phyloP scores from a whole-genome alignment of 30 jellyfish, hydroid and myxozoan genomes.

The Aurelia sp. region DNA sequence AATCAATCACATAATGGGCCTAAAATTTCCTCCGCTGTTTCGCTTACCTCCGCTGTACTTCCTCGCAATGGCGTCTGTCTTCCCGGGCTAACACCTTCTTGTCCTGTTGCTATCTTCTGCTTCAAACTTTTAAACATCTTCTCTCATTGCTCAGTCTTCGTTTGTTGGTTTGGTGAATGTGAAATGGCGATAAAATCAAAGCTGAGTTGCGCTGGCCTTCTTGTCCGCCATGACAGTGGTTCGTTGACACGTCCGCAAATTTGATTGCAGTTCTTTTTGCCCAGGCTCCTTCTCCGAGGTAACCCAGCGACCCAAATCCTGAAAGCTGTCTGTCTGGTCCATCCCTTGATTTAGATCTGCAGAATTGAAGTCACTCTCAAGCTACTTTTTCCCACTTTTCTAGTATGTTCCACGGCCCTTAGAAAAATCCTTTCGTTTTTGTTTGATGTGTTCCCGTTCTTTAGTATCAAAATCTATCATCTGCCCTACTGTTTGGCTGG shows the following conservation, averaged over 20 bases:
- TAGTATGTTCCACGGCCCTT: too few species aligned
- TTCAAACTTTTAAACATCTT: slow-evolving; percentile 84
- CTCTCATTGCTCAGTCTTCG: background rate
- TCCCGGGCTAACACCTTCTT: slow-evolving; percentile 99
- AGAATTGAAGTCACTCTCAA: too few species aligned
- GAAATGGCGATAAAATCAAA: background rate
- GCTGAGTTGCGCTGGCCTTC: background rate
- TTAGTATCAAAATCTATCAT: too few species aligned
- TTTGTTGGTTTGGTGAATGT: background rate
- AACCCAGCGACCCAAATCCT: background rate
- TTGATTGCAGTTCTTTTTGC: slow-evolving; percentile 33
- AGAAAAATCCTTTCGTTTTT: too few species aligned
- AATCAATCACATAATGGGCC: background rate
- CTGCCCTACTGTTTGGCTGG: too few species aligned
- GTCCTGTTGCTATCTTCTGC: slow-evolving; percentile 95
- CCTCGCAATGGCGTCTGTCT: slow-evolving; percentile 93
- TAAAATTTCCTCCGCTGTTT: background rate
- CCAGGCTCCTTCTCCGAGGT: slow-evolving; percentile 73
- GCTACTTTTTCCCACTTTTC: too few species aligned
- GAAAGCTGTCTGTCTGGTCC: background rate
- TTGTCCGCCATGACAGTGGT: slow-evolving; percentile 62
- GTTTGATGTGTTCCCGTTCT: too few species aligned
- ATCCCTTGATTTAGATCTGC: too few species aligned
- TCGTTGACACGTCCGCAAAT: slow-evolving; percentile 74
- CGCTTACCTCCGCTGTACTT: slow-evolving; percentile 63